Percentiles rank a stretch among this genome's conserved stretches.
Evolutionary conservation across 2,888 invertebrate genomes (phyloP).

Genomic region (Amiota minor): DNA sequence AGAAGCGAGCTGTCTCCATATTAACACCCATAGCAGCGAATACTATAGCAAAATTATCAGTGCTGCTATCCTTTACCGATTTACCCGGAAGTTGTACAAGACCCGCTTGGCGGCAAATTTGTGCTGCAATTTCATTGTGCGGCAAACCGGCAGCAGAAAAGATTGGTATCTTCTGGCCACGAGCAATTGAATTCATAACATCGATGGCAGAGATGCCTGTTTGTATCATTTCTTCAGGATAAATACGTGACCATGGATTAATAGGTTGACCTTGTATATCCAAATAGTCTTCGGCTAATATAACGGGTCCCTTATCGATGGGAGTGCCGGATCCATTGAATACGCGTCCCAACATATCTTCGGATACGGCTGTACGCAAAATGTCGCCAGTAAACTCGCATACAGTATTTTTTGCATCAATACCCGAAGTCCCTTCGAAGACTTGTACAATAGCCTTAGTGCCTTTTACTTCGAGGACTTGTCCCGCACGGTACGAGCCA

Average conservation of each 20-base stretch:
- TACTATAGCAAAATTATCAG: slow-evolving; percentile 99
- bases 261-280: slow-evolving; percentile 98
- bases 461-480: slow-evolving; percentile 97
- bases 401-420: slow-evolving; percentile 98
- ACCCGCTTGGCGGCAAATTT: slow-evolving; percentile 99
- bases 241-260: slow-evolving; percentile 99
- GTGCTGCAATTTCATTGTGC: slow-evolving; percentile 99
- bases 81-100: slow-evolving; percentile 91
- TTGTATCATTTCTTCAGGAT: slow-evolving; percentile 99
- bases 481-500: slow-evolving; percentile 94
- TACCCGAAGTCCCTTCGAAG: slow-evolving; percentile 98
- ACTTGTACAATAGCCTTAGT: slow-evolving; percentile 98
- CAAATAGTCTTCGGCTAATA: slow-evolving; percentile 96
- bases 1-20: slow-evolving; percentile 99
- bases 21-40: slow-evolving; percentile 99
- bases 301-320: slow-evolving; percentile 98
- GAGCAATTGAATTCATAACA: slow-evolving; percentile 99
- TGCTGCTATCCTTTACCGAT: slow-evolving; percentile 92
- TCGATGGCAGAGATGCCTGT: slow-evolving; percentile 98
- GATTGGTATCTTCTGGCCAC: slow-evolving; percentile 99
- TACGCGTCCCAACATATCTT: slow-evolving; percentile 97
- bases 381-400: slow-evolving; percentile 99
- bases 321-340: slow-evolving; percentile 99
- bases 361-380: slow-evolving; percentile 95
- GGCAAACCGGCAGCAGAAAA: slow-evolving; percentile 99